phyloP scores from a whole-genome alignment of 2,113 vertebrate species.

The Nothobranchius furzeri region DNA sequence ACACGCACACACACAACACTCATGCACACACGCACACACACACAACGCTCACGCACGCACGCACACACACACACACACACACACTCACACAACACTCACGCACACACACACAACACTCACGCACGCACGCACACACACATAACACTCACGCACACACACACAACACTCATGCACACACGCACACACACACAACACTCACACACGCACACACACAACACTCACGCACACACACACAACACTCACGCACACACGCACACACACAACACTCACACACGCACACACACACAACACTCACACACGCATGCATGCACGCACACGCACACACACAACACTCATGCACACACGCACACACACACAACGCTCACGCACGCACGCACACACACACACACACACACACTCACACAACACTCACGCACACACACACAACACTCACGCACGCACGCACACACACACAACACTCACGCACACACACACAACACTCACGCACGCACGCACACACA shows the following conservation, averaged over 20 bases:
- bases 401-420: neutral
- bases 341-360: constrained; percentile 8
- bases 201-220: constrained; percentile 19
- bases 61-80: constrained; percentile 11
- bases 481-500: constrained; percentile 13
- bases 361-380: neutral
- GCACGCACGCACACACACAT: constrained; percentile 12
- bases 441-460: constrained; percentile 19
- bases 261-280: neutral
- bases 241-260: constrained; percentile 13
- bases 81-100: neutral
- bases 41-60: neutral
- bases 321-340: constrained; percentile 2
- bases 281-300: too few relatives aligned
- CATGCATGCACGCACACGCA: too few relatives aligned
- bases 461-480: neutral
- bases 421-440: constrained; percentile 1
- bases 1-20: neutral
- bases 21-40: constrained; percentile 1
- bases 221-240: neutral
- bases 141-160: neutral
- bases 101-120: neutral
- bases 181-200: neutral
- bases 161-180: neutral
- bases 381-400: constrained; percentile 10